Evolutionary conservation across 2,888 invertebrate genomes (phyloP), one percentile per base, ranked within the genome.

Genomic region (Adelphocoris suturalis): DNA sequence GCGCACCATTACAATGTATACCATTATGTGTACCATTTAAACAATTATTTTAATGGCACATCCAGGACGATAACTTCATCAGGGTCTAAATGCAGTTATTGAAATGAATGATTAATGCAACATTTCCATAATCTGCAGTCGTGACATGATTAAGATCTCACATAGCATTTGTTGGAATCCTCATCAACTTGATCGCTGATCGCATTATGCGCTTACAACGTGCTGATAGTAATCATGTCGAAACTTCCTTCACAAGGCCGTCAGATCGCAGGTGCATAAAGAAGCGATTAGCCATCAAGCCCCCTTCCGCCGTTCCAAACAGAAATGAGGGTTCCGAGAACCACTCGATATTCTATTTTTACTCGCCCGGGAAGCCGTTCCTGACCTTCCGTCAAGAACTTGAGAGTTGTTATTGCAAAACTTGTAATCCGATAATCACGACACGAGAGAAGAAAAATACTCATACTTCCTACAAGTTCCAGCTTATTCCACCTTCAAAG

Each of bases 381-480:
- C 68, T 7, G 68, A 68, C 68, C 68, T 23, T 68, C 23, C 68
- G 9, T 23, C 68, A 23, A 19, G 68, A 68, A 68, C 68, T 68
- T 68, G 68, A 68, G 23, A 68, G 68, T 68, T 68, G 68, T 68
- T 68, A 68, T 68, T 68, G 68, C 68, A 68, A 68, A 68, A 68
- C 68, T 68, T 68, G 68, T 68, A 68, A 68, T 68, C 68, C 23
- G 23, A 68, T 68, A 68, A 23, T 68, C 68, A 68, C 68, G 23
- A 68, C 68, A 68, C 23, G 68, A 23, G 23, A 68, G 68, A 37
- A 37, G 68, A 68, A 68, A 68, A 68, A 19, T 68, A 13, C 68
- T 68, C 68, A 23, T 68, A 68, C n/a, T 57, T 57, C 57, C n/a
- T 16, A n/a, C 16, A 57, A n/a, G 57, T 57, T 57, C 16, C n/a